These are phyloP conservation scores for Thymelicus sylvestris DNA, from an alignment of 2,888 invertebrate genomes.

Conservation along the genomic window DNA sequence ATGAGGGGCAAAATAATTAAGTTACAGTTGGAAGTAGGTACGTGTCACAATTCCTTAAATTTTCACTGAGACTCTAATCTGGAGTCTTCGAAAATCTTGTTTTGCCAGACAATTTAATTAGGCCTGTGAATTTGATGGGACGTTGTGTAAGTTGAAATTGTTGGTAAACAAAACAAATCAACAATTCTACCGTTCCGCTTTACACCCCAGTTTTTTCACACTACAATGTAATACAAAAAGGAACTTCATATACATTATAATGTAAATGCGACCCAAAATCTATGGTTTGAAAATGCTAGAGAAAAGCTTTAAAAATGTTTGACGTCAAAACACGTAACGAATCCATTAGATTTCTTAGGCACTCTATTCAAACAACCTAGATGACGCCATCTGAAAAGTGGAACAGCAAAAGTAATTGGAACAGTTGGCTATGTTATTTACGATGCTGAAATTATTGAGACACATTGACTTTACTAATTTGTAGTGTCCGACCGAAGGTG, in stretches of 20 bases:
- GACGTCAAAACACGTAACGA: not conserved
- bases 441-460: not conserved
- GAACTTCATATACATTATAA: no score
- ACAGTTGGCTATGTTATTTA: slow-evolving; percentile 9
- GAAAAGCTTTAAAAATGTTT: no score
- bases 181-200: not conserved
- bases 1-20: slow-evolving; percentile 23
- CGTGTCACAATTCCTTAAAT: slow-evolving; percentile 28
- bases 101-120: slow-evolving; percentile 23
- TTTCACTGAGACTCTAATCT: slow-evolving; percentile 18
- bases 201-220: no score
- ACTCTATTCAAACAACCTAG: slow-evolving; percentile 17
- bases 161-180: not conserved
- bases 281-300: no score
- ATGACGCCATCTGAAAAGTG: slow-evolving; percentile 21
- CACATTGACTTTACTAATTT: not conserved
- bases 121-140: slow-evolving; percentile 1
- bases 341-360: not conserved
- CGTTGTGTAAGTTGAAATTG: not conserved
- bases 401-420: slow-evolving; percentile 24
- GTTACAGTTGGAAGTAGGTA: slow-evolving; percentile 30
- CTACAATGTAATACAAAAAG: no score
- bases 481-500: no score
- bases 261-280: no score
- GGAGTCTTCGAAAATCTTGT: slow-evolving; percentile 18